These are phyloP conservation scores for Caenorhabditis sp. DNA, from an alignment of 2,888 invertebrate genomes.

Conservation along the genomic window DNA sequence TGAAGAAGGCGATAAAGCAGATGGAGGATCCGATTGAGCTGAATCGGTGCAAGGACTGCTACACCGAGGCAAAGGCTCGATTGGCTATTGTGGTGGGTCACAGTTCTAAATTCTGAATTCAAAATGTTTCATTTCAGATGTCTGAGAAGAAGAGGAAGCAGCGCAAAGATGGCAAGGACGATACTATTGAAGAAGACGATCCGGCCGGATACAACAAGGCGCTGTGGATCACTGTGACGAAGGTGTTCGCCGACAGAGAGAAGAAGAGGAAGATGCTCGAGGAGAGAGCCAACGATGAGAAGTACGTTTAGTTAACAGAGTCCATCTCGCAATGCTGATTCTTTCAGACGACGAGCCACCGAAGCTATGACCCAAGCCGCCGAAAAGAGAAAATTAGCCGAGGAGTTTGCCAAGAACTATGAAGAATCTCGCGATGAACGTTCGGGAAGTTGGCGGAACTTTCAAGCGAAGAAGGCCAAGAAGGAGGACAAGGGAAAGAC, in stretches of 20 bases:
- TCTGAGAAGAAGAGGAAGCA: constrained; percentile 94
- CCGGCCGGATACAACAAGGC: constrained; percentile 79
- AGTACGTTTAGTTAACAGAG: no score
- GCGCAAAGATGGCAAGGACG: constrained; percentile 89
- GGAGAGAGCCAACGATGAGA: constrained; percentile 93
- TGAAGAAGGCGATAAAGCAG: constrained; percentile 87
- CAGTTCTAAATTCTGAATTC: no score
- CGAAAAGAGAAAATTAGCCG: constrained; percentile 92
- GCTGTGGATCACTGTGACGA: constrained; percentile 77
- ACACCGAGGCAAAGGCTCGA: constrained; percentile 96
- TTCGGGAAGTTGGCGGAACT: constrained; percentile 81
- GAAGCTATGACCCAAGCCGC: constrained; percentile 95
- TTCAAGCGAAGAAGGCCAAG: constrained; percentile 76
- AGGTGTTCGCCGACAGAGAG: constrained; percentile 93
- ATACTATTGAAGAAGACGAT: constrained; percentile 80
- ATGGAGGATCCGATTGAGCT: constrained; percentile 95
- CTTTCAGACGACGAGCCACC: constrained; percentile 87
- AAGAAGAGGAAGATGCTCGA: constrained; percentile 92
- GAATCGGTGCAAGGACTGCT: constrained; percentile 95
- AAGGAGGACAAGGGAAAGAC: constrained; percentile 79
- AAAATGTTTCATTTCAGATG: constrained; percentile 88
- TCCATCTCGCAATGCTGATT: no score
- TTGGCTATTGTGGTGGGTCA: constrained; percentile 93
- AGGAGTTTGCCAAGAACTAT: constrained; percentile 99
- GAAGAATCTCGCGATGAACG: constrained; percentile 86